Evolutionary conservation across 2,797 vertebrate genomes (phyloP).

Genomic region (Lithobates pipiens): DNA sequence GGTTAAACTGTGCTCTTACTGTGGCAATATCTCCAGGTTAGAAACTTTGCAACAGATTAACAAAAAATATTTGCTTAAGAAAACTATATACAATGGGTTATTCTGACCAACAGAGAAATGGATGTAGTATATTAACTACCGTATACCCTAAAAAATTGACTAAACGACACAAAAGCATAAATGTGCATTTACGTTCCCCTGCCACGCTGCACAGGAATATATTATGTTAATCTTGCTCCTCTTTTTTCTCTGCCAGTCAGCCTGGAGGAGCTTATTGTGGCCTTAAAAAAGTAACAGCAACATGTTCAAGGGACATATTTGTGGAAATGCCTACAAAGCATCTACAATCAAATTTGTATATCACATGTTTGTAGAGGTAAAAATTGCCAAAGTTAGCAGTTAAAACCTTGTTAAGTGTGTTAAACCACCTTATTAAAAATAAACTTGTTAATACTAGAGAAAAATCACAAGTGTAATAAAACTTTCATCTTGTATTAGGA

Average conservation of each 20-base stretch:
- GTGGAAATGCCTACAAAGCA: too few relatives aligned
- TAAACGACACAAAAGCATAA: too few relatives aligned
- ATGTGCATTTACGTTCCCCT: too few relatives aligned
- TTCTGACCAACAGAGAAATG: too few relatives aligned
- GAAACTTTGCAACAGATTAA: too few relatives aligned
- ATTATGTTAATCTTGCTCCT: background rate
- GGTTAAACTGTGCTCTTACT: too few relatives aligned
- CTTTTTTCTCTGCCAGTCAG: background rate
- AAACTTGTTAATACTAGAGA: slow-evolving; percentile 62
- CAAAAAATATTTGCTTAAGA: too few relatives aligned
- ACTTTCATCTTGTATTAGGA: slow-evolving; percentile 72
- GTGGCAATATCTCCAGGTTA: too few relatives aligned
- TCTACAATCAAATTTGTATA: background rate
- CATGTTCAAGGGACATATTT: background rate
- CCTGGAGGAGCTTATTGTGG: background rate
- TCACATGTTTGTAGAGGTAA: background rate
- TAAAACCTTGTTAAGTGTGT: slow-evolving; percentile 62
- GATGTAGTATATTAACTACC: too few relatives aligned
- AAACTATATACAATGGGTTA: too few relatives aligned
- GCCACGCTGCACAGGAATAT: too few relatives aligned
- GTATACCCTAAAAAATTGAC: too few relatives aligned
- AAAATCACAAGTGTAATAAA: slow-evolving; percentile 69
- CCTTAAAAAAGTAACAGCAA: background rate
- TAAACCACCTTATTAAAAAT: slow-evolving; percentile 71
- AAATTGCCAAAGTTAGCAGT: background rate